Base-by-base conservation (phyloP, 2,113 vertebrate genomes). In the Seriola dumerili region DNA sequence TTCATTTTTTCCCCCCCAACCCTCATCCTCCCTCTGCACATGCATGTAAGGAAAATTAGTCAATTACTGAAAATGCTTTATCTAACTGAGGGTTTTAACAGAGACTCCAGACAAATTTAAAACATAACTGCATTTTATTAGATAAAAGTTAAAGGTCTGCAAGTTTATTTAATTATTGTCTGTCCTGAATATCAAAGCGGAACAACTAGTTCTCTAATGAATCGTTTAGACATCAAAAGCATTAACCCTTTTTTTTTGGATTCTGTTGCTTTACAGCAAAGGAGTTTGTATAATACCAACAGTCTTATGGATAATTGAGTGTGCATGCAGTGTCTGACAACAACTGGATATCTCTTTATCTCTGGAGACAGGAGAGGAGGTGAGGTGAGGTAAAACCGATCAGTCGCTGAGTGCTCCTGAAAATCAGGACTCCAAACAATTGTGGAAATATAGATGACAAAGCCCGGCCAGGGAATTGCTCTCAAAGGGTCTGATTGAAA, bases 401-500 rank as follows among this genome's bases (percentile, higher is more conserved):
- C 42, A 14, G 67, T 32, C 46, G 74, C 77, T 75, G 83, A 92
- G 91, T 71, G 85, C 78, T 78, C 74, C 82, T 87, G 82, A 89
- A 88, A 89, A 90, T 87, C 92, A 86, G 80, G 66, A 83, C 77
- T 89, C 89, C 85, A 88, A 93, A 93, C 89, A 85, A 79, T 90
- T 69, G 78, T 76, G 84, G 83, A 87, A 91, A 90, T 90, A 89
- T 78, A 86, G 85, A 93, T 90, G 88, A 91, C 89, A 91, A 86
- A 89, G 86, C 76, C 80, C 6, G 59, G 58, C 80, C 36, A 16
- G 86, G 81, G 91, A 85, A 91, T 91, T 85, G 85, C 85, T 89
- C 90, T 91, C 89, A 88, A 86, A 89, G 75, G 73, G 57, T 70
- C 69, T 92, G 92, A 94, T 92, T 92, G 91, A 92, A 92, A 92